Conservation (phyloP, 2,888 invertebrate species). For the Rhingia rostrata region DNA sequence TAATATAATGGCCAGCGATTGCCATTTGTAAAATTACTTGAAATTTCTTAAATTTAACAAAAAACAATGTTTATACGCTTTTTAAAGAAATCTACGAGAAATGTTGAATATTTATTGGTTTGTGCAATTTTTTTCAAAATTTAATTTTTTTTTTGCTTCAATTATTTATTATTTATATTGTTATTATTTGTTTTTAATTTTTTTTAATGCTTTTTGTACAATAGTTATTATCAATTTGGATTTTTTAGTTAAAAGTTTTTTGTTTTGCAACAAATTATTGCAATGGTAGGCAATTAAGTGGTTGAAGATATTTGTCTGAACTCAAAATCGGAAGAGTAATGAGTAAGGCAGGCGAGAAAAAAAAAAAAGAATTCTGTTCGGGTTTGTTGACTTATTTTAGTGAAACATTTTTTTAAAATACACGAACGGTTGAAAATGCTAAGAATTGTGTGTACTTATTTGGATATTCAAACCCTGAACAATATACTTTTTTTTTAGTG, state of each 20-base stretch:
- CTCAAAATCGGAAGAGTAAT: not conserved
- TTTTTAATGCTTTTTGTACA: conserved; percentile 53
- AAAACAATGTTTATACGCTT: conserved; percentile 9
- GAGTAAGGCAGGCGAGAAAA: not conserved
- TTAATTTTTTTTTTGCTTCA: conserved; percentile 36
- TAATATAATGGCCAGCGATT: conserved; percentile 19
- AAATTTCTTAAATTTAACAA: conserved; percentile 38
- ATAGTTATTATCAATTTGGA: conserved; percentile 48
- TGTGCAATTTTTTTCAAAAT: conserved; percentile 72
- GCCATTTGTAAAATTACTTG: conserved; percentile 43
- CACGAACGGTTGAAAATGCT: conserved; percentile 9
- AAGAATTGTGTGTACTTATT: conserved; percentile 52
- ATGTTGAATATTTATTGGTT: conserved; percentile 73
- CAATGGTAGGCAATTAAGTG: conserved; percentile 50
- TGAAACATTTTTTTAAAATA: conserved; percentile 13
- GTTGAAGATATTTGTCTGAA: conserved; percentile 33
- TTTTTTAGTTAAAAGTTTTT: conserved; percentile 37
- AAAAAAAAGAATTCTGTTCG: conserved; percentile 71
- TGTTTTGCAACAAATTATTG: conserved; percentile 29
- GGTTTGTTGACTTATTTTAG: conserved; percentile 52
- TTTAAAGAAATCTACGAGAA: conserved; percentile 15
- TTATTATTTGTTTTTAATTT: conserved; percentile 33
- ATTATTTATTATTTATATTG: conserved; percentile 58
- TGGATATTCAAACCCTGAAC: conserved; percentile 61
- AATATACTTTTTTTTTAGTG: conserved; percentile 61